Evolutionary conservation across 2,797 vertebrate species (phyloP), one percentile per base, ranked within the genome.

Genomic region (Capromys pilorides): DNA sequence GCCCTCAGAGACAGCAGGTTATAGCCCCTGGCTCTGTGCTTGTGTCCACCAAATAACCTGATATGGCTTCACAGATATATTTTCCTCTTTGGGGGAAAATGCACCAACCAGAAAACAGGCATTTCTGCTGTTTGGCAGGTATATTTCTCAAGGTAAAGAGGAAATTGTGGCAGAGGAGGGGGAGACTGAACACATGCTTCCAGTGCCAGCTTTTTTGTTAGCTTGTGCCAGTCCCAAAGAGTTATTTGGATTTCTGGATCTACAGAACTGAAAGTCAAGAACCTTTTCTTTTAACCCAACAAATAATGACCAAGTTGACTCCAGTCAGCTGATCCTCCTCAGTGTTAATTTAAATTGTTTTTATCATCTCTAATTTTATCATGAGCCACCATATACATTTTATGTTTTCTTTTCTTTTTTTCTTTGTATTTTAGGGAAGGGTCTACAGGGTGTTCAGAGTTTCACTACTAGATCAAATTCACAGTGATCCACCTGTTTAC

Each of bases 211-310:
- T 57, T 5, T 14, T n/a, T 51, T 85, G 57, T 75, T 73, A 86
- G 75, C 13, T 80, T 69, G 41, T 41, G 9, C 21, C 19, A 80
- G 57, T 62, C 59, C 87, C 1, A 0, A 19, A 66, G 77, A 69
- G 41, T 59, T 51, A 31, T 21, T 67, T 67, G 45, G 71, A 24
- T 90, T 90, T 85, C 90, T 61, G 49, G 57, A 83, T 24, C 51
- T 86, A 54, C 26, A 39, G 78, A 95, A 39, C 75, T 61, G 66
- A 67, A n/a, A 3, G 33, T 86, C 66, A 90, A 90, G 87, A 93
- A 61, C 6, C 62, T 77, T 69, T 86, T 69, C 26, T 31, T 85
- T 67, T 49, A 95, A 84, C 90, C 62, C n/a, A 64, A 39, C 84
- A 78, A 85, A 79, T 66, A 73, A 92, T 21, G 62, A 92, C 36